These are phyloP conservation scores for Erebia epiphron DNA, from an alignment of 2,888 invertebrate species.

Conservation along the genomic window DNA sequence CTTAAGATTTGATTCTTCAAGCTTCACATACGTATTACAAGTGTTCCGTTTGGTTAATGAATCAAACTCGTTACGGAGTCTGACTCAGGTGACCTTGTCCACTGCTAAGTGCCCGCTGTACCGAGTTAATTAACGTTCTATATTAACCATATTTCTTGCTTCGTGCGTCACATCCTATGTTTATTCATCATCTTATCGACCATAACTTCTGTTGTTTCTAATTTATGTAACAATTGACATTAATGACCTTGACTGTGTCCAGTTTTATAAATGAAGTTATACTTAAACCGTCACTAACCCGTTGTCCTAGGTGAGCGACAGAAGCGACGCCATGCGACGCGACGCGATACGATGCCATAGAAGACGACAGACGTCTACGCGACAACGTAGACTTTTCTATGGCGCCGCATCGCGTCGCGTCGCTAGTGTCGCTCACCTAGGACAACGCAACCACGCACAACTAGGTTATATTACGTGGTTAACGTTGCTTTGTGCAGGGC, in stretches of 20 bases:
- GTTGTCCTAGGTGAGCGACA: too few relatives aligned
- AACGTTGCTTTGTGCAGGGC: too few relatives aligned
- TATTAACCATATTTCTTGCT: constrained; percentile 22
- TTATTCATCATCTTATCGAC: constrained; percentile 18
- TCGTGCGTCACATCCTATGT: constrained; percentile 21
- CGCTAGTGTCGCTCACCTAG: too few relatives aligned
- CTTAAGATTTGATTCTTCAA: background rate
- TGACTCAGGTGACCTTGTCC: constrained; percentile 27
- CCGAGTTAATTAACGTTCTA: constrained; percentile 17
- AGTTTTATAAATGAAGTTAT: too few relatives aligned
- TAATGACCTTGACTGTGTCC: background rate
- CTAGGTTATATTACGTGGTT: too few relatives aligned
- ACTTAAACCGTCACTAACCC: too few relatives aligned
- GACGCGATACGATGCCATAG: too few relatives aligned
- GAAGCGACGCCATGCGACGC: too few relatives aligned
- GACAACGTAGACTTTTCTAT: too few relatives aligned
- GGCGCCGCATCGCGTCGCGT: too few relatives aligned
- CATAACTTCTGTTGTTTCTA: background rate
- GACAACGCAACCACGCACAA: too few relatives aligned
- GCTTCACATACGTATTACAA: background rate
- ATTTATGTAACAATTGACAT: background rate
- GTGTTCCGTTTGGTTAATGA: constrained; percentile 24
- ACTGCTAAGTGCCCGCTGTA: constrained; percentile 9
- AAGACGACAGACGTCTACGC: too few relatives aligned
- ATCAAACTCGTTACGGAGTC: constrained; percentile 13